Percentiles rank a stretch among this genome's conserved stretches.
Evolutionary conservation across 2,113 vertebrate genomes (phyloP).

Genomic region (Burhinus bistriatus): DNA sequence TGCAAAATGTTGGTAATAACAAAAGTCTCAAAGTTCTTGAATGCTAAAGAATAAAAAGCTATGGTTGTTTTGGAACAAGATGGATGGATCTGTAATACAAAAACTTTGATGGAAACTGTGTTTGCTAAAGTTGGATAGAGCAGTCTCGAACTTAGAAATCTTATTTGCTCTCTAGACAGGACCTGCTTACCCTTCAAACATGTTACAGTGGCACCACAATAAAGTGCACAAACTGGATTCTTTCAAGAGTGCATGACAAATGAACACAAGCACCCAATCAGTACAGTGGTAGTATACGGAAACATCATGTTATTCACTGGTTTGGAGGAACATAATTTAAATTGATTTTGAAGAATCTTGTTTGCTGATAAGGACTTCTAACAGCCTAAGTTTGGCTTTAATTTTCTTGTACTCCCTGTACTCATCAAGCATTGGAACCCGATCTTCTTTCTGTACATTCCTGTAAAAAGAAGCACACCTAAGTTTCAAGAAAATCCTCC

Average conservation of each 20-base stretch:
- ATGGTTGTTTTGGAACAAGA: constrained; percentile 62
- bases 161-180: constrained; percentile 48
- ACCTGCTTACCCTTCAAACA: constrained; percentile 59
- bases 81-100: constrained; percentile 55
- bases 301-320: constrained; percentile 61
- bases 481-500: not conserved
- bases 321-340: constrained; percentile 71
- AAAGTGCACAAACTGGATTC: constrained; percentile 71
- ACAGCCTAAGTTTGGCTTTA: constrained; percentile 94
- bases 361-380: constrained; percentile 98
- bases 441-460: constrained; percentile 94
- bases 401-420: constrained; percentile 97
- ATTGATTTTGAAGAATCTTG: constrained; percentile 98
- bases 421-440: constrained; percentile 90
- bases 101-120: constrained; percentile 54
- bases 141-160: constrained; percentile 50
- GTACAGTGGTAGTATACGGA: constrained; percentile 60
- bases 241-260: constrained; percentile 73
- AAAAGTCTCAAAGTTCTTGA: constrained; percentile 70
- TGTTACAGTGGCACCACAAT: constrained; percentile 69
- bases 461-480: constrained; percentile 63
- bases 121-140: constrained; percentile 68
- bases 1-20: constrained; percentile 29
- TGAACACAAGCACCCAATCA: constrained; percentile 71
- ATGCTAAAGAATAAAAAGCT: constrained; percentile 59